Evolutionary conservation across 2,797 vertebrate genomes (phyloP), one percentile per base, ranked within the genome.

Genomic region (Pseudochaenichthys georgianus): DNA sequence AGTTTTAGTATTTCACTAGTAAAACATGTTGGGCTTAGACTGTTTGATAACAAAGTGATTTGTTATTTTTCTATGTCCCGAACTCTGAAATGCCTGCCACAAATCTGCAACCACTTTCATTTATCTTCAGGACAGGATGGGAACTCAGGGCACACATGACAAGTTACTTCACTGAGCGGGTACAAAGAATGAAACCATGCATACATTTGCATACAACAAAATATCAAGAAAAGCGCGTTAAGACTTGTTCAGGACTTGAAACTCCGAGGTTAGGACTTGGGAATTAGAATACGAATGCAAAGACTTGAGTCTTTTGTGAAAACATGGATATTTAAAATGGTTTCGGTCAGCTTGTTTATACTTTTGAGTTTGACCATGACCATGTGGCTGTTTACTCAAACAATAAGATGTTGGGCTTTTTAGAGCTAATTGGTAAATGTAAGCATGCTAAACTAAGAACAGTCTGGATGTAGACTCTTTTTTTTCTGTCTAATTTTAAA

Each of bases 1-100:
- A 53, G 38, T 75, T 73, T 73, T 55, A 63, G 67, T 82, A 72
- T 67, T 70, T 77, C 48, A 55, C 48, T 47, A 7, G 11, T 68
- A 23, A 55, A 70, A 45, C 17, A 15, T 41, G 60, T 77, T 42
- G 52, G 57, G 57, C 41, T 70, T 7, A 9, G 47, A 10, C 53
- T 16, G 58, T 1, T 0, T 82, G 66, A 82, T 73, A 80, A 66
- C 38, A 38, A 21, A 19, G 43, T 73, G 47, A 81, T 78, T 66
- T 74, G 57, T 64, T 47, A 0, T 3, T 17, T 60, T 28, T 68
- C 52, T 13, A 55, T 45, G 52, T 21, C n/a, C 15, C 48, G 58
- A 65, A 65, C 45, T 46, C 17, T 60, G 41, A 55, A 55, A n/a
- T 51, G 50, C 5, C 52, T 50, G 52, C 60, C 42, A 53, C 57